These are phyloP conservation scores for Picathartes gymnocephalus DNA, from an alignment of 2,113 vertebrate genomes.

Conservation along the genomic window DNA sequence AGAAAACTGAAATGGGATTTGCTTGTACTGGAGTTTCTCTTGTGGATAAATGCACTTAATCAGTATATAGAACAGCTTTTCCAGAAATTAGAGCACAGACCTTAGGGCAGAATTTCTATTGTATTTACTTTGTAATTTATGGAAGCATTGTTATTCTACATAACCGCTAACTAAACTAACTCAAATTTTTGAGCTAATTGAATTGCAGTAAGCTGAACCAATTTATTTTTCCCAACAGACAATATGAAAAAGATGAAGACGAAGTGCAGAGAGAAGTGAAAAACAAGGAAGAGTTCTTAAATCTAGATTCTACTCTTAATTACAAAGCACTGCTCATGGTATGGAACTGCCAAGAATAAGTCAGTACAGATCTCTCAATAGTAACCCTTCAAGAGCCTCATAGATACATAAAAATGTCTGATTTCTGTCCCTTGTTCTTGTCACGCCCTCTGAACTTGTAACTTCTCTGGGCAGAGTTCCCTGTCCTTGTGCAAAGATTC, in stretches of 20 bases:
- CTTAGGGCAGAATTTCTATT: neutral
- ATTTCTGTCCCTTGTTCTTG: neutral
- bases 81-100: neutral
- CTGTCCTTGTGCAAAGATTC: neutral
- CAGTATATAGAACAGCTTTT: neutral
- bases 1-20: neutral
- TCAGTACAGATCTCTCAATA: neutral
- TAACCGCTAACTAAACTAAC: neutral
- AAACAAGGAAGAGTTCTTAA: conserved; percentile 33
- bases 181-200: neutral
- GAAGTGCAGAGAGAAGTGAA: conserved; percentile 44
- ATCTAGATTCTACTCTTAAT: conserved; percentile 60
- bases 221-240: conserved; percentile 46
- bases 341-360: conserved; percentile 10
- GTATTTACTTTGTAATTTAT: neutral
- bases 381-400: neutral
- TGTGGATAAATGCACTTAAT: neutral
- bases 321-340: conserved; percentile 81
- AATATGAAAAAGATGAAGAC: conserved; percentile 62
- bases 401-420: neutral
- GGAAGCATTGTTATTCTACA: neutral
- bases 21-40: neutral
- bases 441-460: neutral
- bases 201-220: neutral
- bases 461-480: neutral